Conservation (phyloP, 23 tunicate genomes). For the Botrylloides violaceus region DNA sequence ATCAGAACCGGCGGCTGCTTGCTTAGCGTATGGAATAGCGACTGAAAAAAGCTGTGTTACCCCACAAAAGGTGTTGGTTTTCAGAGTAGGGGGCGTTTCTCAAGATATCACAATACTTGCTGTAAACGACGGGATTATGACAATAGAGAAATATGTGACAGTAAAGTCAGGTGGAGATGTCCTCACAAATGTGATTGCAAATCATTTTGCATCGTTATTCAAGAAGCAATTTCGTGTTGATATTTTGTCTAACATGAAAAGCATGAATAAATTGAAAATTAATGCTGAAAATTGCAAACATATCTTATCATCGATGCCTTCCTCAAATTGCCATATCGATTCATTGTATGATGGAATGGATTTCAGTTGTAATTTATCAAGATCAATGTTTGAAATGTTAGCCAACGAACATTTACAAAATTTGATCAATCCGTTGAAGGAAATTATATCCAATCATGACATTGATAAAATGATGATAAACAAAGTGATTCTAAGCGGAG, state of each 20-base stretch:
- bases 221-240: not conserved
- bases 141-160: not conserved
- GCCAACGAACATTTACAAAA: slow-evolving; percentile 8
- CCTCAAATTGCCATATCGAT: slow-evolving; percentile 20
- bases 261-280: slow-evolving; percentile 11
- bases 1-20: slow-evolving; percentile 19
- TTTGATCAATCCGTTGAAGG: slow-evolving; percentile 10
- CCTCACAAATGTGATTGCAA: slow-evolving; percentile 17
- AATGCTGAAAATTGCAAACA: slow-evolving; percentile 22
- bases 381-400: slow-evolving; percentile 24
- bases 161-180: slow-evolving; percentile 9
- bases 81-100: slow-evolving; percentile 16
- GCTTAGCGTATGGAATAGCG: slow-evolving; percentile 10
- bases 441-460: not conserved
- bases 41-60: not conserved
- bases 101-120: slow-evolving; percentile 11
- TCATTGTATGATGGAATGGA: slow-evolving; percentile 21
- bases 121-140: slow-evolving; percentile 3
- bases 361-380: slow-evolving; percentile 9
- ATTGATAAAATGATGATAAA: not conserved
- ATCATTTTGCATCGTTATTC: slow-evolving; percentile 20
- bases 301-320: slow-evolving; percentile 22
- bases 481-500: slow-evolving; percentile 14
- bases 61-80: slow-evolving; percentile 8
- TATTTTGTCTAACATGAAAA: not conserved